Evolutionary conservation across 2,113 vertebrate species (phyloP).

Genomic region (Sula dactylatra): DNA sequence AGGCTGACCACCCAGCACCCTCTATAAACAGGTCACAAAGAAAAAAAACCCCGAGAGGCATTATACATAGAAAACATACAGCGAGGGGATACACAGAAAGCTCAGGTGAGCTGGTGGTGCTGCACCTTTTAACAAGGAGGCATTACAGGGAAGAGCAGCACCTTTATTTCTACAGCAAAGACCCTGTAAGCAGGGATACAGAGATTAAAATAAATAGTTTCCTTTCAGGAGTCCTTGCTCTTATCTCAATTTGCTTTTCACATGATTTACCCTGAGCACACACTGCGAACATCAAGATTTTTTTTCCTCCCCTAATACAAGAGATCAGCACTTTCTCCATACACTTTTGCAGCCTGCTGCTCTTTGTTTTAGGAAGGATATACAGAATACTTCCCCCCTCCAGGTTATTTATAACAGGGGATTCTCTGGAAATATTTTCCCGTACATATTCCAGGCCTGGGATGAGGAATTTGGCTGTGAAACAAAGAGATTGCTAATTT

Average conservation of each 20-base stretch:
- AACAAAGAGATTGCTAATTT: not conserved
- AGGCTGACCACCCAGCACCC: not conserved
- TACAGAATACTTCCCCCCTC: not conserved
- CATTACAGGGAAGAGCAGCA: not conserved
- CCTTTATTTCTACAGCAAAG: not conserved
- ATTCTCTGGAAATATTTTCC: constrained; percentile 18
- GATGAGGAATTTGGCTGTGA: not conserved
- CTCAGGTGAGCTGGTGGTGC: not conserved
- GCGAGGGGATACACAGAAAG: not conserved
- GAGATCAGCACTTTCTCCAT: not conserved
- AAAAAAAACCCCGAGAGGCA: not conserved
- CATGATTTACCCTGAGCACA: constrained; percentile 1
- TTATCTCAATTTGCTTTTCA: constrained; percentile 37
- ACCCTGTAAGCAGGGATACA: not conserved
- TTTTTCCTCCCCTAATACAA: not conserved
- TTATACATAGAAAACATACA: not conserved
- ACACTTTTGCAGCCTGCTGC: not conserved
- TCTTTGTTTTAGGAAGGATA: not conserved
- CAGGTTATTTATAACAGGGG: not conserved
- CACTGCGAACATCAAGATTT: not conserved
- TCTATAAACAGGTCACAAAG: not conserved
- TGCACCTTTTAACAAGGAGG: not conserved
- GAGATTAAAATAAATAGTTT: not conserved
- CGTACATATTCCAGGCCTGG: not conserved
- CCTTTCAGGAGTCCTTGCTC: not conserved